Conservation (phyloP, 2,113 vertebrate species). For the Origma solitaria region DNA sequence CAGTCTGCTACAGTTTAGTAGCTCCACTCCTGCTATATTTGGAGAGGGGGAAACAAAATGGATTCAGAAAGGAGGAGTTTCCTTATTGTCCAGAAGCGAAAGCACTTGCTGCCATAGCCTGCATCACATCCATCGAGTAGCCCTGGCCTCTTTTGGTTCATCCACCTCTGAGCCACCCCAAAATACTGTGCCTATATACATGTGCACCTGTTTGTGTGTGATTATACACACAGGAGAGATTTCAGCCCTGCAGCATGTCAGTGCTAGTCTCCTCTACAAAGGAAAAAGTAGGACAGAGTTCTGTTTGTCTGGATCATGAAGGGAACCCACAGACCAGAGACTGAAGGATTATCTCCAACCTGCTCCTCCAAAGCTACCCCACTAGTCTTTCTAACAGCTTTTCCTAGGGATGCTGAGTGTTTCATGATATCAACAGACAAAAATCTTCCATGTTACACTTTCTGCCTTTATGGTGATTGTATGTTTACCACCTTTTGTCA, state of each 20-base stretch:
- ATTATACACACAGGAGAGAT: background rate
- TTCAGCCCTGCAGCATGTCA: background rate
- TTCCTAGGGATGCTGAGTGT: background rate
- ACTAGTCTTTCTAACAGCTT: background rate
- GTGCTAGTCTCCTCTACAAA: background rate
- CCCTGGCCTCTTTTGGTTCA: background rate
- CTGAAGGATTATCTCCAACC: background rate
- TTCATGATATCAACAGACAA: background rate
- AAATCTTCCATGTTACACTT: background rate
- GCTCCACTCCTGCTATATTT: background rate
- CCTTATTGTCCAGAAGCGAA: background rate
- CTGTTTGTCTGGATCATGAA: background rate
- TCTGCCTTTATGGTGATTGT: background rate
- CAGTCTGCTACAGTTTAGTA: background rate
- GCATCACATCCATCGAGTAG: rapidly evolving
- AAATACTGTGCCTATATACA: background rate
- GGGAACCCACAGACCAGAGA: background rate
- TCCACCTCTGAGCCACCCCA: background rate
- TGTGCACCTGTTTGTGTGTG: background rate
- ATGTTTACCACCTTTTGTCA: background rate
- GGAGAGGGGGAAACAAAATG: background rate
- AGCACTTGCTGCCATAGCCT: background rate
- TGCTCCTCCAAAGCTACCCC: background rate
- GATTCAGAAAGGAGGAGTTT: background rate
- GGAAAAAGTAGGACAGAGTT: background rate